Evolutionary conservation across 2,113 vertebrate genomes (phyloP), one percentile per base, ranked within the genome.

Genomic region (Condylura cristata): DNA sequence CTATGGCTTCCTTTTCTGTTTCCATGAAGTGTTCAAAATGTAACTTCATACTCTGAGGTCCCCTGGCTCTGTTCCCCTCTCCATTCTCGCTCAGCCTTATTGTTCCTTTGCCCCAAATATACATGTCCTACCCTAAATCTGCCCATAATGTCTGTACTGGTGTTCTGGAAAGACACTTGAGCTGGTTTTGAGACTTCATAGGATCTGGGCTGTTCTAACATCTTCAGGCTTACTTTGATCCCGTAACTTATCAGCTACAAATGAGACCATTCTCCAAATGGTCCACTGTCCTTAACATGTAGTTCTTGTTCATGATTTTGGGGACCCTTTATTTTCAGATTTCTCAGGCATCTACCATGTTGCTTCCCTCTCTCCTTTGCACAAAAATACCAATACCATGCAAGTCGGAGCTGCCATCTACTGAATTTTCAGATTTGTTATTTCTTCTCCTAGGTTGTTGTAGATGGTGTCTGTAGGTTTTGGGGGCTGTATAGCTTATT

Each of bases 241-340:
- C 79, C 37, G 30, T 28, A 22, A n/a, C 12, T 70, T 53, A 32
- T 39, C 44, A 46, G 56, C 71, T 56, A 24, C 12, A 61, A 56
- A 68, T 18, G 26, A 11, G 12, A 16, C 30, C 51, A 8, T 24
- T 46, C 41, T 66, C 13, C 71, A 44, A 34, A 14, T 68, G 65
- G 61, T 8, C 76, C 56, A 76, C 18, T 66, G 30, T 65, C 26
- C 48, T 91, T 74, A 53, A 46, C 34, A 34, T 39, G 39, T n/a
- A 66, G 76, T 16, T 22, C 39, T 28, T 83, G 30, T 14, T 78
- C 61, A 26, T 61, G 88, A 34, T 76, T 60, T 53, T 66, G 46
- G 5, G 48, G 30, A 66, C 74, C 48, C 76, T 44, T 80, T 83
- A 87, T 82, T 95, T 83, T 93, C 61, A 75, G 32, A 75, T 75